Conservation (phyloP, 2,797 vertebrate genomes). For the Manis pentadactyla region DNA sequence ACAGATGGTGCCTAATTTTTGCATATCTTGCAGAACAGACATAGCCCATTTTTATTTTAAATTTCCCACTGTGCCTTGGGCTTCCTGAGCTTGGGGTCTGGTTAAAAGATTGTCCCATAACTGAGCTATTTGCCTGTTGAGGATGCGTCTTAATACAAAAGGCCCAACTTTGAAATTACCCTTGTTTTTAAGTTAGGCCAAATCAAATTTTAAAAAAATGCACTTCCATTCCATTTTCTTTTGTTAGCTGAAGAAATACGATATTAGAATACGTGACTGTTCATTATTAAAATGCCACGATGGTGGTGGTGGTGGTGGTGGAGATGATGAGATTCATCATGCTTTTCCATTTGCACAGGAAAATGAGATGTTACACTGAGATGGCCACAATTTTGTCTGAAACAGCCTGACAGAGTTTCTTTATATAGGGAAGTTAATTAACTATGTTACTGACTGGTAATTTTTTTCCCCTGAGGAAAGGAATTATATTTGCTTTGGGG, state of each 20-base stretch:
- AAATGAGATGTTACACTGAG: background rate
- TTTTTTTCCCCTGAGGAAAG: background rate
- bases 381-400: background rate
- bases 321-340: background rate
- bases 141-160: background rate
- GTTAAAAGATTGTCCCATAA: background rate
- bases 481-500: background rate
- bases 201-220: background rate
- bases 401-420: conserved; percentile 6
- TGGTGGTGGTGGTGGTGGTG: too few relatives aligned
- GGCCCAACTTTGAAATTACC: background rate
- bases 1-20: conserved; percentile 46
- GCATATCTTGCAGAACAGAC: background rate
- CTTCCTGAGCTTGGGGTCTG: background rate
- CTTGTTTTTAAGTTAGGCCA: background rate
- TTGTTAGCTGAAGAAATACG: background rate
- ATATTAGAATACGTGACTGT: background rate
- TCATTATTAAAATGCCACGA: background rate
- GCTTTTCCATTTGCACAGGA: background rate
- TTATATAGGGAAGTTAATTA: background rate
- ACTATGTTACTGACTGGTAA: background rate
- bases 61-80: background rate
- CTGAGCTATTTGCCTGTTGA: background rate
- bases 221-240: background rate
- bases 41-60: conserved; percentile 1